Base-by-base conservation (phyloP, 2,797 vertebrate species). In the Remorina albescens region DNA sequence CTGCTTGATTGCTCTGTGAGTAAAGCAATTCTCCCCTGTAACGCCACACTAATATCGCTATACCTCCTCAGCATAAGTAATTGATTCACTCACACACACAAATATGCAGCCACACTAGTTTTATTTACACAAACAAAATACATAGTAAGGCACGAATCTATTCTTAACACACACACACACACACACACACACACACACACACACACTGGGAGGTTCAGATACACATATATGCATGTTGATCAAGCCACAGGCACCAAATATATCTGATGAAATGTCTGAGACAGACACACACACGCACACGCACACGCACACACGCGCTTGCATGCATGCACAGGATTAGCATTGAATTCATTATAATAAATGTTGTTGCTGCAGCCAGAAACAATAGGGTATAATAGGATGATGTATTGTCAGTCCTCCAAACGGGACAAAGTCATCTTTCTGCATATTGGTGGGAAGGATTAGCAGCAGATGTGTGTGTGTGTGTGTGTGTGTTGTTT, bases 1-100 rank as follows among this genome's bases (percentile, higher is more conserved):
- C 84, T 90, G 76, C 69, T 87, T 93, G 90, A 94, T 94, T 94
- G 92, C 84, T 90, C 85, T 90, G 86, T 83, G 85, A 81, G 80
- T 85, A 82, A 87, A 86, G 85, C 82, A 88, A 85, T 88, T 82
- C 74, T 84, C 81, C 76, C 58, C 76, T 28, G 19, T 78, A 71
- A 71, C 19, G 36, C 63, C 39, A 76, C 73, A 70, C 82, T 75
- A 68, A 84, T 71, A 68, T 70, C 15, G 1, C 70, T 67, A 58
- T 53, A 80, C 77, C 70, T 79, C 64, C 69, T 50, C 64, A 21
- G 82, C 83, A 90, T 91, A 78, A 78, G 72, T 80, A 85, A 89
- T 83, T 62, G 72, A 80, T 76, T 39, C 58, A 39, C 75, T 61
- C 67, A 49, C 60, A 72, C 63, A 78, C 23, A 58, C n/a, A 77